Evolutionary conservation across 2,113 vertebrate species (phyloP).

Genomic region (Pollachius pollachius): DNA sequence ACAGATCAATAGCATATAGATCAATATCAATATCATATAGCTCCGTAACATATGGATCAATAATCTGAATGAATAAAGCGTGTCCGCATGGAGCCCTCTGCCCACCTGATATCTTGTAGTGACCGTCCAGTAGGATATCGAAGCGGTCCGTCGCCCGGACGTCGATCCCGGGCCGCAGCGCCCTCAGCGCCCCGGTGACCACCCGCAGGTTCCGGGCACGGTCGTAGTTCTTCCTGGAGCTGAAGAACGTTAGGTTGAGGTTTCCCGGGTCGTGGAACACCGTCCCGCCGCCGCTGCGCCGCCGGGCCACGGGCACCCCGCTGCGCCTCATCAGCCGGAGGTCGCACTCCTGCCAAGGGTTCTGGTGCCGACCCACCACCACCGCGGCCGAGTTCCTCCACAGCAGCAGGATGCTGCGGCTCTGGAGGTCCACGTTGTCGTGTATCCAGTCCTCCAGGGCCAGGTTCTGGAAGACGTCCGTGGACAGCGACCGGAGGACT

Average conservation of each 20-base stretch:
- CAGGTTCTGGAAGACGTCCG: slow-evolving; percentile 85
- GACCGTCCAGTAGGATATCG: slow-evolving; percentile 82
- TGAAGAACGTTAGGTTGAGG: slow-evolving; percentile 94
- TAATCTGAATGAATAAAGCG: too few species aligned
- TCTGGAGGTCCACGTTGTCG: slow-evolving; percentile 78
- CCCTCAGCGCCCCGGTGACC: slow-evolving; percentile 79
- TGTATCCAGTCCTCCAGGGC: slow-evolving; percentile 96
- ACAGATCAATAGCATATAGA: too few species aligned
- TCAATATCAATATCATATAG: too few species aligned
- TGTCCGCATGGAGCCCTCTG: too few species aligned
- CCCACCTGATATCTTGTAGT: slow-evolving; percentile 84
- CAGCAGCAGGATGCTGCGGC: slow-evolving; percentile 77
- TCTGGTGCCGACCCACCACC: slow-evolving; percentile 95
- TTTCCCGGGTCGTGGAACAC: slow-evolving; percentile 97
- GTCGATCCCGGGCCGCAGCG: slow-evolving; percentile 75
- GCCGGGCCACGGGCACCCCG: slow-evolving; percentile 82
- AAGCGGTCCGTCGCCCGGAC: slow-evolving; percentile 81
- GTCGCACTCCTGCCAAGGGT: slow-evolving; percentile 92
- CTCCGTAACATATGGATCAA: too few species aligned
- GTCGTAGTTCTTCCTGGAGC: slow-evolving; percentile 83
- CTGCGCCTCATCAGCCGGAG: slow-evolving; percentile 75
- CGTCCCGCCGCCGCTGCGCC: slow-evolving; percentile 91
- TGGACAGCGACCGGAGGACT: slow-evolving; percentile 83
- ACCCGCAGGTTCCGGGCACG: slow-evolving; percentile 84
- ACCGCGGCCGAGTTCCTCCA: slow-evolving; percentile 87